Evolutionary conservation across 2,888 invertebrate genomes (phyloP), one percentile per base, ranked within the genome.

Genomic region (Pyrrhia umbra): DNA sequence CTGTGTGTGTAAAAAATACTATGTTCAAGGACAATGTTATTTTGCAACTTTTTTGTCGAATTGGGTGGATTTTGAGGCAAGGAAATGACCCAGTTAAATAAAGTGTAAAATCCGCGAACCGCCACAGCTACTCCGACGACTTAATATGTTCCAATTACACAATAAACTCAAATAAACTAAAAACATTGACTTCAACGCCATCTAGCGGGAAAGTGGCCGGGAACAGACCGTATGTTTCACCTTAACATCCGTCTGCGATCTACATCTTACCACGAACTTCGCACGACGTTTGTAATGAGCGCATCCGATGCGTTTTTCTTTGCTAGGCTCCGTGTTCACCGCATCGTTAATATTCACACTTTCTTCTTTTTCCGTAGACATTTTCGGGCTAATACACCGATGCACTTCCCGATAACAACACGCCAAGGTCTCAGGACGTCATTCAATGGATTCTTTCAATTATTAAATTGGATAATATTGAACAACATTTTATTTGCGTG

Each of bases 211-310:
- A n/a, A n/a, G n/a, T n/a, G n/a, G n/a, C n/a, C n/a, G n/a, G n/a
- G n/a, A n/a, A n/a, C n/a, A n/a, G n/a, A n/a, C n/a, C n/a, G n/a
- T n/a, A n/a, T n/a, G n/a, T n/a, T n/a, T n/a, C n/a, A n/a, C n/a
- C n/a, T n/a, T n/a, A 52, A 13, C 52, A 49, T 42, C 39, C 55
- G 27, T 57, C 20, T 23, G 51, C 20, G 43, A 40, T 55, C 37
- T 60, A 43, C 9, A 66, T 95, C 97, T 96, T 95, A 98, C 98
- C 95, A 98, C 97, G 92, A 98, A 97, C 94, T 97, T 97, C 50
- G 97, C 97, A 89, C 97, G 96, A 83, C 98, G 95, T 89, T 97
- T 97, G 87, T 98, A 98, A 93, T 98, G 98, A 79, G 96, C 96
- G 92, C 98, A 98, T 63, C 98, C 98, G 75, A 96, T 92, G 21